Base-by-base conservation (phyloP, 1,140 invertebrate genomes). In the Leptonema lineaticorne region DNA sequence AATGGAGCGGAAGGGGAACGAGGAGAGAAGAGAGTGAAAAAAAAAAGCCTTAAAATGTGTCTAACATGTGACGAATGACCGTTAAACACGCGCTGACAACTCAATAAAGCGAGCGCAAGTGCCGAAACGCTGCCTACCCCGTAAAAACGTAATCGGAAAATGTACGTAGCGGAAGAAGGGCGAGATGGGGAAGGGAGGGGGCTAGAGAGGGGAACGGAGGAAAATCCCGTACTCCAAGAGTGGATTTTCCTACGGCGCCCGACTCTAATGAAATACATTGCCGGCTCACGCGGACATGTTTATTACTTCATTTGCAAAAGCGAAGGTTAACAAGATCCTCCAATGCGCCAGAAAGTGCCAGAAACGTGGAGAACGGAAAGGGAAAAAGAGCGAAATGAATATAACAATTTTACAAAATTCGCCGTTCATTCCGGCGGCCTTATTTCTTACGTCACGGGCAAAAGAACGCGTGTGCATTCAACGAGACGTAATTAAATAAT, bases 221-320 rank as follows among this genome's bases (percentile, higher is more conserved):
- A 41, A 41, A 41, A 41, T 41, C 37, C 37, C n/a, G n/a, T n/a
- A 6, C 28, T 20, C 57, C 14, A 4, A 22, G 33, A 29, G 57
- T 30, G 9, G 30, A 59, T 33, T 59, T 59, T 59, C 57, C n/a
- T 33, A 16, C 27, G n/a, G 16, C 26, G 28, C 8, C n/a, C 57
- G 57, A 18, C 57, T 59, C 16, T 59, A 59, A 59, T 59, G 57
- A 59, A 59, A 33, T 59, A 59, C 57, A 59, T 30, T 30, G 57
- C 57, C 57, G 57, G 28, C 28, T 33, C 50, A n/a, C n/a, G 22
- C 57, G 30, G 57, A 59, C 57, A 59, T 59, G 57, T 59, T 59
- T 59, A 59, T 59, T 37, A 28, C 57, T 59, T 37, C 57, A 59
- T 59, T 59, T 59, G 57, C 57, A 33, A 33, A 59, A 59, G 50